Conservation (phyloP, 2,888 invertebrate species). For the Yponomeuta cagnagella region DNA sequence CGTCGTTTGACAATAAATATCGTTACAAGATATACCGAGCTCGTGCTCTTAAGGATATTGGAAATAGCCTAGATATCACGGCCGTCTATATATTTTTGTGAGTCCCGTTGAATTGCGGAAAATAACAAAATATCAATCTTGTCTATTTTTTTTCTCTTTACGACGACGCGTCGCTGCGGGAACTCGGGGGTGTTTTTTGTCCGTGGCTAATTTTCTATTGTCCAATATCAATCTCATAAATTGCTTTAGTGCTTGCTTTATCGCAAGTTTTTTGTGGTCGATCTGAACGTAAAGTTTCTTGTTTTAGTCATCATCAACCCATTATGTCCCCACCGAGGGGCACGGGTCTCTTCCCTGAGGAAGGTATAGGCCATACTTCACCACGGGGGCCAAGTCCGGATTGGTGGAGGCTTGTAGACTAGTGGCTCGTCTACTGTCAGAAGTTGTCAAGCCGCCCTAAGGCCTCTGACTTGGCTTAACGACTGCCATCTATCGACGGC, state of each 20-base stretch:
- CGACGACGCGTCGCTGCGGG: background rate
- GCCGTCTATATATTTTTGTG: background rate
- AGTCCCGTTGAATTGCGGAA: background rate
- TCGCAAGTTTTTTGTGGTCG: too few species aligned
- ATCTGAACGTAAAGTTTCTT: too few species aligned
- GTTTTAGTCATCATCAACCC: too few species aligned
- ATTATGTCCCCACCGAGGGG: too few species aligned
- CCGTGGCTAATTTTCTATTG: background rate
- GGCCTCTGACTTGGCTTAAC: too few species aligned
- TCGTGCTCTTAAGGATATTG: constrained; percentile 22
- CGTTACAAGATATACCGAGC: background rate
- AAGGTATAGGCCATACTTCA: too few species aligned
- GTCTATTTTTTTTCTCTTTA: background rate
- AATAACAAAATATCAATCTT: constrained; percentile 3
- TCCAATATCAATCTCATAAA: background rate
- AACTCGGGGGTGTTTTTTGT: background rate
- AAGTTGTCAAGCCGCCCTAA: too few species aligned
- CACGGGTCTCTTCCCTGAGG: too few species aligned
- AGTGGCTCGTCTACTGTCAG: too few species aligned
- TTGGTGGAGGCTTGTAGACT: too few species aligned
- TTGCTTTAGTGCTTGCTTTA: background rate
- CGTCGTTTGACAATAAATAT: constrained; percentile 3
- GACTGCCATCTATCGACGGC: too few species aligned
- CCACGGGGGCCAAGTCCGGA: too few species aligned
- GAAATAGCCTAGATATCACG: constrained; percentile 27